A percentile compares a stretch with the other conserved stretches of the same genome.
phyloP scores from a whole-genome alignment of 2,113 vertebrate species.

The Hystrix brachyura region DNA sequence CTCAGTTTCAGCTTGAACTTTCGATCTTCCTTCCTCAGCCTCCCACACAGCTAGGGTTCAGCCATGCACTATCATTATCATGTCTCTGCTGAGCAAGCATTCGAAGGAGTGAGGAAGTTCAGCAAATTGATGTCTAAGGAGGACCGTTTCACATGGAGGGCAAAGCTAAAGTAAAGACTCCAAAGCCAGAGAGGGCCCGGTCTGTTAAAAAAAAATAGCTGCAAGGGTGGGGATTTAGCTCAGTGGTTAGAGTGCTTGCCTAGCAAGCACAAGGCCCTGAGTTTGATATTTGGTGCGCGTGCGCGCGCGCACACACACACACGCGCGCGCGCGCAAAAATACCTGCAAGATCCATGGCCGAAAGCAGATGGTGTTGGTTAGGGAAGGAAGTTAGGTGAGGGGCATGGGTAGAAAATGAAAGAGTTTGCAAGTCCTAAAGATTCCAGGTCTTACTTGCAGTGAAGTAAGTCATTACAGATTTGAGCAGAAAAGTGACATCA shows the following conservation, averaged over 20 bases:
- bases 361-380: not conserved
- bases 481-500: not conserved
- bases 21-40: not conserved
- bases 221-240: too few relatives aligned
- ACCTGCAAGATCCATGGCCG: not conserved
- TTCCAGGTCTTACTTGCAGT: not conserved
- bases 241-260: too few relatives aligned
- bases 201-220: not conserved
- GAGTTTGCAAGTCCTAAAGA: not conserved
- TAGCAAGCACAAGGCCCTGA: too few relatives aligned
- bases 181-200: not conserved
- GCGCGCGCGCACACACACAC: too few relatives aligned
- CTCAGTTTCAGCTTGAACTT: not conserved
- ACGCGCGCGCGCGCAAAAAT: not conserved
- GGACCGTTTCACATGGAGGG: not conserved
- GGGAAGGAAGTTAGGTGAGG: not conserved
- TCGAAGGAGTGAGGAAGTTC: constrained; percentile 2
- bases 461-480: not conserved
- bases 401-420: not conserved
- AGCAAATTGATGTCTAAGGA: constrained; percentile 22
- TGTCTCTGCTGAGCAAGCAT: not conserved
- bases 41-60: not conserved
- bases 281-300: too few relatives aligned
- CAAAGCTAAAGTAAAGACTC: not conserved
- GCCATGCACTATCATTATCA: not conserved